These are phyloP conservation scores for Tortrix viridana DNA, from an alignment of 2,888 invertebrate genomes.

Conservation along the genomic window DNA sequence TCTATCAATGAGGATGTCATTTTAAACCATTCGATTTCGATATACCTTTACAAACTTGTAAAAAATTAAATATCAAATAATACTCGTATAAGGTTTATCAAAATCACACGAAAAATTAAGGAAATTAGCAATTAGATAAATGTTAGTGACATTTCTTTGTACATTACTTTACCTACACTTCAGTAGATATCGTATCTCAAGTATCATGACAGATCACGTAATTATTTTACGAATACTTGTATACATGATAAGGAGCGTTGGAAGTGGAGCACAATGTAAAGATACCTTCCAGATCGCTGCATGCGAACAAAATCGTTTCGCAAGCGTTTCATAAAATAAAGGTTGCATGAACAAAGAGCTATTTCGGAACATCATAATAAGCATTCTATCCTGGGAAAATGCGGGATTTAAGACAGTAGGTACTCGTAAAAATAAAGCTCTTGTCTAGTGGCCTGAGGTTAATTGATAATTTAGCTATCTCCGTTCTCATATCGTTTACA, in stretches of 20 bases:
- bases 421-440: neutral
- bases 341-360: neutral
- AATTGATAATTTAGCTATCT: no score
- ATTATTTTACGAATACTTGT: conserved; percentile 12
- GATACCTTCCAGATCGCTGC: conserved; percentile 15
- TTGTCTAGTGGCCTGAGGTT: no score
- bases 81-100: neutral
- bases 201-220: conserved; percentile 28
- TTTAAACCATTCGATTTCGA: no score
- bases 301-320: conserved; percentile 13
- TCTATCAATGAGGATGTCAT: neutral
- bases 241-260: conserved; percentile 10
- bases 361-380: no score
- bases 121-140: conserved; percentile 21
- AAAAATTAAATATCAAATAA: conserved; percentile 13
- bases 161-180: conserved; percentile 15
- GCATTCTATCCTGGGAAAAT: no score
- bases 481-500: no score
- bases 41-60: neutral
- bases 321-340: conserved; percentile 6
- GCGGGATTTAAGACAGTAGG: neutral
- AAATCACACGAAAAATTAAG: conserved; percentile 8
- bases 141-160: conserved; percentile 7
- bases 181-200: conserved; percentile 21
- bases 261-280: conserved; percentile 14